Percentiles rank a stretch among this genome's conserved stretches.
Evolutionary conservation across 2,113 vertebrate genomes (phyloP).

Genomic region (Tupaia tana): DNA sequence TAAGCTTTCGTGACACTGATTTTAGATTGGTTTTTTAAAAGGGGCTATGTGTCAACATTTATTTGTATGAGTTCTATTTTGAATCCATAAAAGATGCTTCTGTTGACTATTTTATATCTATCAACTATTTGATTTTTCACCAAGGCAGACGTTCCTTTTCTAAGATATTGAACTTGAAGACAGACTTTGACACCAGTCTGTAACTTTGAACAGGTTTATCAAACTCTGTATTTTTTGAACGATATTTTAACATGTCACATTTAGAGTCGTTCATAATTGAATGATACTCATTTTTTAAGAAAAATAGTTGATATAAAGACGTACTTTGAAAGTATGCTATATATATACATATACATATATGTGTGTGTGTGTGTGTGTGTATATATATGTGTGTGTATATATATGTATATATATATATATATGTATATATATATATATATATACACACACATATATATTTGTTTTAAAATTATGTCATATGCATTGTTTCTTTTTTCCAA

Average conservation of each 20-base stretch:
- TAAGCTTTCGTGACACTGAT: background rate
- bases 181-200: background rate
- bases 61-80: background rate
- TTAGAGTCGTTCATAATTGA: background rate
- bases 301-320: background rate
- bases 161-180: background rate
- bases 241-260: background rate
- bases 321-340: background rate
- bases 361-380: background rate
- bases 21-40: constrained; percentile 7
- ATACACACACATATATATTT: background rate
- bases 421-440: background rate
- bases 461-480: background rate
- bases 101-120: background rate
- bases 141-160: background rate
- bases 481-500: background rate
- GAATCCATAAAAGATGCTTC: background rate
- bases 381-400: background rate
- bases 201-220: background rate
- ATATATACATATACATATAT: background rate
- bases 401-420: background rate
- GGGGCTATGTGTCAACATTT: background rate
- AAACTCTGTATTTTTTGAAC: background rate
- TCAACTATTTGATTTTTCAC: background rate
- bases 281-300: background rate